A percentile compares a stretch with the other conserved stretches of the same genome.
Evolutionary conservation across 53 echinoderm and acorn worm genomes (phyloP).

Genomic region (Paracentrotus lividus): DNA sequence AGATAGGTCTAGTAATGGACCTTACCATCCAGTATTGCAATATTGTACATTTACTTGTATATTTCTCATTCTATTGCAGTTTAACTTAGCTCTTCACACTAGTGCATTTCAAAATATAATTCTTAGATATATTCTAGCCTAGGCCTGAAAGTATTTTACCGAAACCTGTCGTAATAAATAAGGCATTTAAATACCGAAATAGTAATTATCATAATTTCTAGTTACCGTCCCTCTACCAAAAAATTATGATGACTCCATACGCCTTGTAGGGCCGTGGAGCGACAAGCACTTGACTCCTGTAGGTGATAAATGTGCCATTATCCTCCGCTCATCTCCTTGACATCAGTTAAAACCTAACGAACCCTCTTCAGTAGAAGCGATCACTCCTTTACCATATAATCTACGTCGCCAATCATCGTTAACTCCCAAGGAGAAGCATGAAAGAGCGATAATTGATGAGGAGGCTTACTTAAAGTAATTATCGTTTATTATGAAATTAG

Average conservation of each 20-base stretch:
- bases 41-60: no score
- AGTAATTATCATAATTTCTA: not conserved
- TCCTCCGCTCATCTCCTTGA: slow-evolving; percentile 44
- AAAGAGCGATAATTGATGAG: not conserved
- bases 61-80: no score
- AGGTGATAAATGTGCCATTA: slow-evolving; percentile 62
- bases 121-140: no score
- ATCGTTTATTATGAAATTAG: not conserved
- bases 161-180: no score
- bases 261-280: slow-evolving; percentile 35
- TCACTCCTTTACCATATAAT: not conserved
- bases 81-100: no score
- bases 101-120: no score
- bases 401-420: not conserved
- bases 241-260: not conserved
- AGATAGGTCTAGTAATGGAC: no score
- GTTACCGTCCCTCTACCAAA: not conserved
- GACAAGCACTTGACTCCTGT: slow-evolving; percentile 20
- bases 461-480: not conserved
- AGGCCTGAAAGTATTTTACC: no score
- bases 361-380: slow-evolving; percentile 33
- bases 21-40: no score
- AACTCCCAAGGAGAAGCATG: slow-evolving; percentile 1
- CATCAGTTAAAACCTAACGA: slow-evolving; percentile 52
- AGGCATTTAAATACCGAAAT: no score